Conservation (phyloP, 2,113 vertebrate genomes). For the Anguilla rostrata region DNA sequence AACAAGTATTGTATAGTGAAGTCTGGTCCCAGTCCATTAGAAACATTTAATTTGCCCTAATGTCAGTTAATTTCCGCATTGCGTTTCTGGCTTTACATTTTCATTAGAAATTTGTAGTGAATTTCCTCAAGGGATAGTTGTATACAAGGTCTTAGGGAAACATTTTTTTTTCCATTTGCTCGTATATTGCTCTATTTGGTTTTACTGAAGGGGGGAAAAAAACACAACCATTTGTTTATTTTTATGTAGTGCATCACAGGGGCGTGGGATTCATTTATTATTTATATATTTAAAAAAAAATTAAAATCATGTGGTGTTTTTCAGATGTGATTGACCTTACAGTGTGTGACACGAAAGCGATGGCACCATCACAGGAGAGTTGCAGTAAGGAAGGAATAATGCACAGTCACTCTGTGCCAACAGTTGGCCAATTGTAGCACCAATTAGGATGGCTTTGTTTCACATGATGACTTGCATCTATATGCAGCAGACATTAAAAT, state of each 20-base stretch:
- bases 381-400: constrained; percentile 49
- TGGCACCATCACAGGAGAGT: constrained; percentile 63
- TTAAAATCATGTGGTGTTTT: constrained; percentile 34
- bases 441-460: background rate
- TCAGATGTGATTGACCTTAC: constrained; percentile 47
- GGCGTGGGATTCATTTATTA: background rate
- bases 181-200: background rate
- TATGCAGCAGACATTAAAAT: background rate
- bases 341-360: constrained; percentile 45
- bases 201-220: background rate
- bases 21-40: too few relatives aligned
- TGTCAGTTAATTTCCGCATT: too few relatives aligned
- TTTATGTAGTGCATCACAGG: background rate
- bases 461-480: background rate
- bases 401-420: background rate
- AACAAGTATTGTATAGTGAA: too few relatives aligned
- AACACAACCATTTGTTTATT: background rate
- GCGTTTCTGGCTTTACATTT: too few relatives aligned
- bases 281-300: background rate
- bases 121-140: too few relatives aligned
- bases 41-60: too few relatives aligned
- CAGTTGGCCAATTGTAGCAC: background rate
- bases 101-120: too few relatives aligned
- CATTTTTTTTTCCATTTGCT: background rate
- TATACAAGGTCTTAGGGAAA: background rate